Base-by-base conservation (phyloP, 2,113 vertebrate species). In the Tyto alba region DNA sequence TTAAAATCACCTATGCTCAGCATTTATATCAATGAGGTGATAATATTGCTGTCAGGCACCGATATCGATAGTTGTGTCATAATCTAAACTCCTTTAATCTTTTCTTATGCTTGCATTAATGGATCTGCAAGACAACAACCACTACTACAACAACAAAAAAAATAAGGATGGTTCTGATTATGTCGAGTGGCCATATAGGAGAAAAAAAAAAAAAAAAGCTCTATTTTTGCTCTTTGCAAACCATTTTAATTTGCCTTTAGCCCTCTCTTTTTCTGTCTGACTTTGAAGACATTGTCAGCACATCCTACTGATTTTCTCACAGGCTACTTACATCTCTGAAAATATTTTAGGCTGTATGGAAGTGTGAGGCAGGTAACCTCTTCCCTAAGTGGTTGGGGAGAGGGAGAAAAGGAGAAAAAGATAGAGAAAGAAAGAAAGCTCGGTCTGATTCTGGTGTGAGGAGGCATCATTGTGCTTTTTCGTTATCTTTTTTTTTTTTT, bases 311-410 rank as follows among this genome's bases (percentile, higher is more conserved):
- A 59, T 90, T 94, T 96, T 95, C 94, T 87, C 82, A 88, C 76
- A 94, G 85, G 80, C 75, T 96, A 79, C 88, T 97, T 95, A 78
- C 53, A 68, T 80, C 41, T 95, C 96, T 96, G 91, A 95, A 90
- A 94, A 96, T 96, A 97, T 89, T 96, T 97, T 96, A 96, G 88
- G 73, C 60, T 95, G 68, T 69, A 22, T 77, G 77, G 72, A 97
- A 96, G 77, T 86, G 52, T 89, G 52, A 90, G 73, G 86, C 62
- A 97, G 93, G 93, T 91, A 97, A 95, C 72, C 56, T 62, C 74
- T 95, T 96, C 95, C 82, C 23, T 91, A 71, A 93, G 48, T 95
- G 53, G 20, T 8, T 88, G 41, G 41, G 29, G 62, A 94, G 64
- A 93, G 40, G 10, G n/a, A 68, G 4, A 83, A 47, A 67, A 17